Percentiles rank a stretch among this genome's conserved stretches.
phyloP scores from a whole-genome alignment of 2,888 invertebrate species.

The Nephrotoma flavescens region DNA sequence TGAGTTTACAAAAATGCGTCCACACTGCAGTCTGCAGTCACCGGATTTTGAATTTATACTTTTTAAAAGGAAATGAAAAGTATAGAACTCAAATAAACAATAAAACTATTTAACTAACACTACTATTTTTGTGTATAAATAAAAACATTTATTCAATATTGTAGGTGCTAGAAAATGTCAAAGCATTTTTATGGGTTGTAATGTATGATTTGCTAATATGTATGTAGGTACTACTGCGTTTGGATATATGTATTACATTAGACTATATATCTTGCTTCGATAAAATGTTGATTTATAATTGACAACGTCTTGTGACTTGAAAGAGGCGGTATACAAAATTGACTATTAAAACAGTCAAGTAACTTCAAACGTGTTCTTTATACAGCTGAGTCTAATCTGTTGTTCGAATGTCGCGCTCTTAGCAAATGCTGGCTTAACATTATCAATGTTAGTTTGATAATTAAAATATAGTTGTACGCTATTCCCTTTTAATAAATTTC shows the following conservation, averaged over 20 bases:
- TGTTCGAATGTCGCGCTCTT: too few relatives aligned
- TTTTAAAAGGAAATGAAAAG: not conserved
- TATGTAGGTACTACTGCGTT: not conserved
- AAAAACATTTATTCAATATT: not conserved
- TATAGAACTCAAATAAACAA: not conserved
- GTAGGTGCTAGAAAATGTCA: not conserved
- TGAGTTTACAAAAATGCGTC: not conserved
- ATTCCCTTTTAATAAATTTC: too few relatives aligned
- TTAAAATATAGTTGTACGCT: too few relatives aligned
- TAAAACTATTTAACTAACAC: not conserved
- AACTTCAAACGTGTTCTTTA: too few relatives aligned
- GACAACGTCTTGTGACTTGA: not conserved
- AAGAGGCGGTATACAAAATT: too few relatives aligned
- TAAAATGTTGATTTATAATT: not conserved
- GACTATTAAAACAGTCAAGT: too few relatives aligned
- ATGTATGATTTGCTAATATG: too few relatives aligned
- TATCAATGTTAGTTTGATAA: too few relatives aligned
- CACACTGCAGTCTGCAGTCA: too few relatives aligned
- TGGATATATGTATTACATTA: not conserved
- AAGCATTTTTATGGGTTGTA: not conserved
- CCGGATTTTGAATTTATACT: not conserved
- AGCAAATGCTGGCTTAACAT: too few relatives aligned
- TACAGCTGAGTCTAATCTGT: too few relatives aligned
- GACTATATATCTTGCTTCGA: not conserved
- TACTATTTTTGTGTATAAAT: not conserved